Percentiles rank a stretch among this genome's conserved stretches.
Conservation (phyloP, 1,140 invertebrate genomes). For the Spodoptera litura region DNA sequence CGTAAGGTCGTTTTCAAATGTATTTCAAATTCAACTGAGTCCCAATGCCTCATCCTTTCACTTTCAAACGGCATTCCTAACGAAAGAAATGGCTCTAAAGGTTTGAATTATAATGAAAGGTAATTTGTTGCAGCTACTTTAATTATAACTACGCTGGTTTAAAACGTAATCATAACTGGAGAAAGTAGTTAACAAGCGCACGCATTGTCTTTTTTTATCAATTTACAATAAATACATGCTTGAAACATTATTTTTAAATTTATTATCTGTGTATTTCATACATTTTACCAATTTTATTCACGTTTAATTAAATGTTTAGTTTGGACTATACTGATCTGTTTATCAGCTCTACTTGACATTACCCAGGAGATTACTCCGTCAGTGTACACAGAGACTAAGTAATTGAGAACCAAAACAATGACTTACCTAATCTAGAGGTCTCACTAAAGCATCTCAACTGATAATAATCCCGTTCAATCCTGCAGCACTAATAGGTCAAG, state of each 20-base stretch:
- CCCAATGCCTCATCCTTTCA: conserved; percentile 52
- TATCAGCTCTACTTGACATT: neutral
- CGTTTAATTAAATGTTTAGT: no score
- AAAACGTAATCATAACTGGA: conserved; percentile 32
- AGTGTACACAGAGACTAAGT: neutral
- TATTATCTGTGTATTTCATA: no score
- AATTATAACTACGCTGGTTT: conserved; percentile 36
- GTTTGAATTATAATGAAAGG: conserved; percentile 18
- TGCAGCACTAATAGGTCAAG: conserved; percentile 23
- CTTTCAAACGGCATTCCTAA: conserved; percentile 54
- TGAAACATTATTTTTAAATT: no score
- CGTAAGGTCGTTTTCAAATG: conserved; percentile 36
- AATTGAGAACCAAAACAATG: neutral
- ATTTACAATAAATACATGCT: no score
- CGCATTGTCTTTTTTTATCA: conserved; percentile 24
- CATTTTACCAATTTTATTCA: no score
- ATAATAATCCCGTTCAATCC: conserved; percentile 35
- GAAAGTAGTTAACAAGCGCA: conserved; percentile 33
- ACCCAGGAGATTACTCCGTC: neutral
- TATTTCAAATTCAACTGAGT: conserved; percentile 42
- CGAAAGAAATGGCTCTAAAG: conserved; percentile 14
- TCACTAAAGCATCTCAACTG: conserved; percentile 6
- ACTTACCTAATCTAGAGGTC: conserved; percentile 14
- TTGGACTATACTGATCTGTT: no score
- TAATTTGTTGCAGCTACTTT: conserved; percentile 31